A percentile compares a stretch with the other conserved stretches of the same genome.
Evolutionary conservation across 1,140 invertebrate species (phyloP).

Genomic region (Schmidtea mediterranea): DNA sequence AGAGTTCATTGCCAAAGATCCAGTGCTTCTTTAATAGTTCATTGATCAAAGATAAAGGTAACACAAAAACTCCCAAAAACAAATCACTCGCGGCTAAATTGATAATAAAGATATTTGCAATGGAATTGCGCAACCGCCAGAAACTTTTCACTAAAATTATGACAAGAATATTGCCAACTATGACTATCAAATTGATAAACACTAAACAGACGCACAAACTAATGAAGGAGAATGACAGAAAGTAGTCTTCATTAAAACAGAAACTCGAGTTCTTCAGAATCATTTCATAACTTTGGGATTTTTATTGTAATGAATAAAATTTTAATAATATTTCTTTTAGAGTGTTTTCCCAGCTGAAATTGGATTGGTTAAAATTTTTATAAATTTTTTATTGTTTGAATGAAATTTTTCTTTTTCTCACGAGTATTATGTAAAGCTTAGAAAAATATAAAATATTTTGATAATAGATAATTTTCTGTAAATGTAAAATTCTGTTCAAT

Average conservation of each 20-base stretch:
- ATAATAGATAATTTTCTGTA: too few species aligned
- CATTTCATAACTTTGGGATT: slow-evolving; percentile 1
- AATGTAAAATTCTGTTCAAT: too few species aligned
- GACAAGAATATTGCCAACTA: slow-evolving; percentile 17
- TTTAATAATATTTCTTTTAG: too few species aligned
- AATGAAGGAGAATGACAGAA: slow-evolving; percentile 5
- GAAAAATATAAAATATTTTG: too few species aligned
- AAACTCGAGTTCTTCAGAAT: slow-evolving; percentile 7
- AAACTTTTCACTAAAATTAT: slow-evolving; percentile 12
- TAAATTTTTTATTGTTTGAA: too few species aligned
- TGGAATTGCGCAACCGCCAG: slow-evolving; percentile 13
- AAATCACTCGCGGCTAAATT: slow-evolving; percentile 17
- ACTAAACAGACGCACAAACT: background rate
- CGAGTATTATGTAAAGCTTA: too few species aligned
- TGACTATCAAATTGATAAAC: slow-evolving; percentile 11
- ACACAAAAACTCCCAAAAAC: slow-evolving; percentile 15
- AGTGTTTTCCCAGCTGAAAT: too few species aligned
- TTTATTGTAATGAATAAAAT: too few species aligned
- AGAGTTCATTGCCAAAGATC: slow-evolving; percentile 54
- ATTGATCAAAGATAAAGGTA: slow-evolving; percentile 15
- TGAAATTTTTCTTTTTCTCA: too few species aligned
- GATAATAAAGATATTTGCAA: slow-evolving; percentile 16
- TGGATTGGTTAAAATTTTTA: too few species aligned
- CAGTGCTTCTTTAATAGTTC: slow-evolving; percentile 34
- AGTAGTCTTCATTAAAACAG: slow-evolving; percentile 4